Percentiles rank a stretch among this genome's conserved stretches.
phyloP scores from a whole-genome alignment of 2,797 vertebrate genomes.

The Austrolebias charrua region DNA sequence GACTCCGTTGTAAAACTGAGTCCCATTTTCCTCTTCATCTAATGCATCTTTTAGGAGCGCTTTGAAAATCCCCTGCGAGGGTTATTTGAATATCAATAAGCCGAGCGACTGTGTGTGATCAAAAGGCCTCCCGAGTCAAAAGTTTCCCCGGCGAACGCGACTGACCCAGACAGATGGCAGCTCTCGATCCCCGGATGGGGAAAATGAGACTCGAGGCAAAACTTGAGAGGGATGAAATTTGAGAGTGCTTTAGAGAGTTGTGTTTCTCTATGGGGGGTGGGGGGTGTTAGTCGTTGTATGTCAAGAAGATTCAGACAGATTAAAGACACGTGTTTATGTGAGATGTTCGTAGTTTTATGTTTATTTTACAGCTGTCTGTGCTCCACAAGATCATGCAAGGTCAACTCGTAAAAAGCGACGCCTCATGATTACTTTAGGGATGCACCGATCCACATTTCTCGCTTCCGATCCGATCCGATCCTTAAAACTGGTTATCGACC shows the following conservation, averaged over 20 bases:
- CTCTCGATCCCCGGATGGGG: slow-evolving; percentile 63
- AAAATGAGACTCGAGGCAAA: slow-evolving; percentile 66
- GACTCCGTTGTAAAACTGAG: slow-evolving; percentile 43
- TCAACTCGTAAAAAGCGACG: slow-evolving; percentile 23
- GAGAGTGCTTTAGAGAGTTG: slow-evolving; percentile 64
- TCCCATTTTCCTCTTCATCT: slow-evolving; percentile 46
- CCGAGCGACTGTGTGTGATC: slow-evolving; percentile 45
- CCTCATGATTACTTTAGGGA: slow-evolving; percentile 20
- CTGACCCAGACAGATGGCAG: slow-evolving; percentile 73
- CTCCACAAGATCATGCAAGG: slow-evolving; percentile 27
- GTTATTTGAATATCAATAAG: slow-evolving; percentile 69
- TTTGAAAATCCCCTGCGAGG: slow-evolving; percentile 47
- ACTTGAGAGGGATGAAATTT: slow-evolving; percentile 70
- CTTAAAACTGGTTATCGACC: too few species aligned
- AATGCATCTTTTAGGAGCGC: slow-evolving; percentile 54
- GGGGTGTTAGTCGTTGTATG: not conserved
- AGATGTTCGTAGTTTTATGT: slow-evolving; percentile 45
- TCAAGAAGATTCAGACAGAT: slow-evolving; percentile 41
- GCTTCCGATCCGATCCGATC: too few species aligned
- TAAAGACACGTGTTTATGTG: slow-evolving; percentile 59
- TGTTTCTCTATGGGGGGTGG: slow-evolving; percentile 45
- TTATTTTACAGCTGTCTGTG: slow-evolving; percentile 49
- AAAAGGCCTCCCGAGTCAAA: slow-evolving; percentile 56
- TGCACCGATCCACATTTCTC: too few species aligned
- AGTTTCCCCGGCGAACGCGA: slow-evolving; percentile 31